Percentiles rank a stretch among this genome's conserved stretches.
These are phyloP conservation scores for Stichopus horrens DNA, from an alignment of 53 echinoderm and acorn worm species.

Conservation along the genomic window DNA sequence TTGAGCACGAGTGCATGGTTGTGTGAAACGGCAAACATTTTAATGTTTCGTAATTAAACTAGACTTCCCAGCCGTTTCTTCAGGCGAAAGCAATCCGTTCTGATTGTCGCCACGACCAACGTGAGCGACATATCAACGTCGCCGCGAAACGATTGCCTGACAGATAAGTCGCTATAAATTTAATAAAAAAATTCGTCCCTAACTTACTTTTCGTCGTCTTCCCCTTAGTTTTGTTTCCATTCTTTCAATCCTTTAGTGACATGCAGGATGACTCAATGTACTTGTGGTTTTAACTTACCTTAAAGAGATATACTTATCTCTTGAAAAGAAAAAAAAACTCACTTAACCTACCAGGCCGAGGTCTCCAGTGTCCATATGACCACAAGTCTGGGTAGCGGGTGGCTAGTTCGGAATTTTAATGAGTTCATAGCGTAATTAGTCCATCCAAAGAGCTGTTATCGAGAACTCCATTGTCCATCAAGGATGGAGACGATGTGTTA, in stretches of 20 bases:
- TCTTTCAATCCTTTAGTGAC: constrained; percentile 8
- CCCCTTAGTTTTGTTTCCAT: not conserved
- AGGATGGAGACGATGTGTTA: too few species aligned
- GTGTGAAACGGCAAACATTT: not conserved
- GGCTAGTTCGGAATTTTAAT: too few species aligned
- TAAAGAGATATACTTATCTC: not conserved
- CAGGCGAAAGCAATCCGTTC: constrained; percentile 3
- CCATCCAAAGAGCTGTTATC: too few species aligned
- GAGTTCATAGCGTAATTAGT: too few species aligned
- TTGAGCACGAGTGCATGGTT: not conserved
- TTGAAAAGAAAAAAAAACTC: too few species aligned
- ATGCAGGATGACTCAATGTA: not conserved
- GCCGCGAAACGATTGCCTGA: not conserved
- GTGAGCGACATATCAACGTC: constrained; percentile 7
- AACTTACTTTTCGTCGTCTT: not conserved
- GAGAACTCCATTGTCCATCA: too few species aligned
- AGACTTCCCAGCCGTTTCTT: constrained; percentile 23
- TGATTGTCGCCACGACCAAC: not conserved
- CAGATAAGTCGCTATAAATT: constrained; percentile 9
- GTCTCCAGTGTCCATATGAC: too few species aligned
- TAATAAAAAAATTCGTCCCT: constrained; percentile 12
- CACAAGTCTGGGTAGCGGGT: too few species aligned
- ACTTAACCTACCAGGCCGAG: too few species aligned
- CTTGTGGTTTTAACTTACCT: constrained; percentile 15
- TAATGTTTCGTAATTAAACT: constrained; percentile 6